Percentiles rank a stretch among this genome's conserved stretches.
Conservation (phyloP, 2,797 vertebrate genomes). For the Antrozous pallidus region DNA sequence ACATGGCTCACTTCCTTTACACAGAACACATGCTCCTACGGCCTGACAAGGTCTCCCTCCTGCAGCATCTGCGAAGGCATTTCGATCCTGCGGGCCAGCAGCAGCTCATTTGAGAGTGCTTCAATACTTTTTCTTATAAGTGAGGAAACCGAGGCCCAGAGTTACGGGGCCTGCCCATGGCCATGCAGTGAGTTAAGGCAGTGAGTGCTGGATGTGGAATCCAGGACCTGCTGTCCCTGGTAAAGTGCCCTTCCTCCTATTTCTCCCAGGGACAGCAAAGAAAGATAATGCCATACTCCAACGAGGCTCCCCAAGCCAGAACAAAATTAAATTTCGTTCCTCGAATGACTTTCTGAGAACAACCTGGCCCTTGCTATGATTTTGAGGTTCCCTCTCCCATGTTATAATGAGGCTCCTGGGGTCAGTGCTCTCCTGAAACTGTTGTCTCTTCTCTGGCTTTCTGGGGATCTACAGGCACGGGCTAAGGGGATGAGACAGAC, state of each 20-base stretch:
- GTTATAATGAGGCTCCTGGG: neutral
- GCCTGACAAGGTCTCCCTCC: neutral
- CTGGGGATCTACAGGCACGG: neutral
- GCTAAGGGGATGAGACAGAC: neutral
- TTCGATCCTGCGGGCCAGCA: neutral
- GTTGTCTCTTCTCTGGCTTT: neutral
- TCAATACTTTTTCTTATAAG: neutral
- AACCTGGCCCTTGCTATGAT: neutral
- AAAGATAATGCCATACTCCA: neutral
- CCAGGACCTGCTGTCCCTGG: neutral
- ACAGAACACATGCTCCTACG: neutral
- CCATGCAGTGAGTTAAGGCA: neutral
- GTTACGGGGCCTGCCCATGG: accelerated
- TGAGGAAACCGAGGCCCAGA: neutral
- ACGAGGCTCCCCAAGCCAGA: neutral
- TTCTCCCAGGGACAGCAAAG: neutral
- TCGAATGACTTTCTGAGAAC: neutral
- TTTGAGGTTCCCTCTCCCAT: neutral
- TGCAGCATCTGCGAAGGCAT: neutral
- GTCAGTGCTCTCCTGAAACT: neutral
- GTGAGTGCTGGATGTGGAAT: neutral
- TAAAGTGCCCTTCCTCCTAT: neutral
- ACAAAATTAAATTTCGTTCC: neutral
- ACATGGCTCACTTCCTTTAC: neutral
- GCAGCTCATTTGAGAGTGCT: neutral